Conservation (phyloP, 2,797 vertebrate species). For the Cyprinella venusta region DNA sequence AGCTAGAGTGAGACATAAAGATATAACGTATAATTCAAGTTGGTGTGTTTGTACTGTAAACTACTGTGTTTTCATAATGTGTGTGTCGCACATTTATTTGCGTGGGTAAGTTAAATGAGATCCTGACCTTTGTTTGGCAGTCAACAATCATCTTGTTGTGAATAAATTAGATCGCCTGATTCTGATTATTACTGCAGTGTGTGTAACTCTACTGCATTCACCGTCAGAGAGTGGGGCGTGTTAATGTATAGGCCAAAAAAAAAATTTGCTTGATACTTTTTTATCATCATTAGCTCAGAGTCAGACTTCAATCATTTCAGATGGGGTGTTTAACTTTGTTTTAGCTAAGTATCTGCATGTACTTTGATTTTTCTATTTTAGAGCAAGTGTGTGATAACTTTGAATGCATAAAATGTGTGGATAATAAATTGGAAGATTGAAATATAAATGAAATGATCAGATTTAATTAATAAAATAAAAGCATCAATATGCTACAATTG, state of each 20-base stretch:
- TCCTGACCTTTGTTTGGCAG: constrained; percentile 8
- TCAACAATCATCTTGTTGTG: constrained; percentile 28
- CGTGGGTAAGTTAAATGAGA: neutral
- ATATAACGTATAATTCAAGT: neutral
- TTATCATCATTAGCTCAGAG: neutral
- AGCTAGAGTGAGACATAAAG: too few species aligned
- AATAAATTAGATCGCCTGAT: constrained; percentile 21
- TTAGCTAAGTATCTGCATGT: neutral
- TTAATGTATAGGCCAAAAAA: neutral
- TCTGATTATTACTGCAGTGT: constrained; percentile 17
- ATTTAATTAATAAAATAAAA: neutral
- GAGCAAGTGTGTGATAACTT: neutral
- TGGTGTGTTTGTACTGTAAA: neutral
- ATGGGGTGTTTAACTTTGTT: neutral
- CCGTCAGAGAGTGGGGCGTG: neutral
- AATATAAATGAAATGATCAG: neutral
- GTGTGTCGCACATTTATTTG: constrained; percentile 13
- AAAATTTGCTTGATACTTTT: neutral
- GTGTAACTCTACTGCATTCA: constrained; percentile 22
- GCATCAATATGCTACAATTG: neutral
- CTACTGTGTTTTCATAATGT: neutral
- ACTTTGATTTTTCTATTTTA: neutral
- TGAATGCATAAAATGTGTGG: neutral
- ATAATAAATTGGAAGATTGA: neutral
- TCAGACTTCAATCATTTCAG: neutral